Evolutionary conservation across 2,113 vertebrate species (phyloP).

Genomic region (Kryptolebias marmoratus): DNA sequence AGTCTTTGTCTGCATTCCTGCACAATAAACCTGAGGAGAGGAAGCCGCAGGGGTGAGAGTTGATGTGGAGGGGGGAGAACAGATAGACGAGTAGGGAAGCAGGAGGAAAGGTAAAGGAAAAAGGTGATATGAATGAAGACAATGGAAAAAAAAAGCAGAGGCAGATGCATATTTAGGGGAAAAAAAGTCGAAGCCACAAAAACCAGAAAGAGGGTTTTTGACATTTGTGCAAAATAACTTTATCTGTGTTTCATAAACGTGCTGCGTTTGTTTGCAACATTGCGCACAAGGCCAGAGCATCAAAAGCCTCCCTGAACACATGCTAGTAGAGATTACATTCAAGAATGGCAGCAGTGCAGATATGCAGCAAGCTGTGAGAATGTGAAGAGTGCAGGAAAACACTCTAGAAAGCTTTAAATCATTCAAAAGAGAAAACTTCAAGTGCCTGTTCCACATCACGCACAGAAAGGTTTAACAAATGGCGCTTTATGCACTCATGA

Average conservation of each 20-base stretch:
- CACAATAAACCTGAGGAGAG: slow-evolving; percentile 88
- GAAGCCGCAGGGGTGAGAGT: neutral
- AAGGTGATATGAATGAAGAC: neutral
- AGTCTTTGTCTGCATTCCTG: slow-evolving; percentile 89
- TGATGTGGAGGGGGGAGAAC: slow-evolving; percentile 7
- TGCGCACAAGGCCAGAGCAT: neutral
- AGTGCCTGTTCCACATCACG: neutral
- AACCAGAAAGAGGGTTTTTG: too few relatives aligned
- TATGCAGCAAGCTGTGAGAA: neutral
- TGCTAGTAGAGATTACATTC: slow-evolving; percentile 1
- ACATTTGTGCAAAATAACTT: neutral
- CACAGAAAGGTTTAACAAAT: slow-evolving; percentile 19
- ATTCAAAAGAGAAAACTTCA: neutral
- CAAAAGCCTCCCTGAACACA: neutral
- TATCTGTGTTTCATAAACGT: neutral
- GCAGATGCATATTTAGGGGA: neutral
- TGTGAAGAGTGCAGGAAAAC: neutral
- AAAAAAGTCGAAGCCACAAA: neutral
- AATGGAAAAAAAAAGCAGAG: neutral
- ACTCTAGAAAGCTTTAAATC: neutral
- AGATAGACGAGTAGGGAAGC: slow-evolving; percentile 8
- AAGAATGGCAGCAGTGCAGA: neutral
- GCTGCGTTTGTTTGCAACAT: neutral
- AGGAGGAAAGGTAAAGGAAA: slow-evolving; percentile 1
- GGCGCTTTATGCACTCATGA: slow-evolving; percentile 4